Base-by-base conservation (phyloP, 2,113 vertebrate species). In the Helogale parvula region DNA sequence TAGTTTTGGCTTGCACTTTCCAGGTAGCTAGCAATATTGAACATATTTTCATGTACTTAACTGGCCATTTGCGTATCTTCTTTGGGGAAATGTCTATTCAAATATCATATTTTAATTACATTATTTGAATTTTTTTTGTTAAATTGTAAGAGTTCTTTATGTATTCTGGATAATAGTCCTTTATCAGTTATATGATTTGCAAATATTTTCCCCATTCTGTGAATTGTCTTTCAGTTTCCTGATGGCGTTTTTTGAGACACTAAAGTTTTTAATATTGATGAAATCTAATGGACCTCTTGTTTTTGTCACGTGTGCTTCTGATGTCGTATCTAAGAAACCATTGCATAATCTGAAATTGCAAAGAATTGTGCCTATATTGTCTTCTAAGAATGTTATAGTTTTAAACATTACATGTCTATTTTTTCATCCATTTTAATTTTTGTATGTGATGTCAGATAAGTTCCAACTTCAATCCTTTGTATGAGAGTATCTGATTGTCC, bases 381-480 rank as follows among this genome's bases (percentile, higher is more conserved):
- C 25, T 93, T 93, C 72, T 93, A 90, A 81, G 38, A 87, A 54
- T 50, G 33, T 63, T 65, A 86, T 47, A 77, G 14, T 71, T 69
- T 96, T 90, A 57, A 2, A 16, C 69, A 29, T 81, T 90, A 25
- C 23, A 77, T 65, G 12, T 82, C 87, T 4, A 7, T 69, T n/a
- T 90, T 90, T 83, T 77, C n/a, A 81, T 69, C 41, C 21, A 52
- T 71, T 86, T 96, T 54, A 60, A 68, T 41, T 88, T 97, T 87
- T 90, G 4, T 41, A 50, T 50, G 13, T 83, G 38, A 38, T 76
- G 2, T 66, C 27, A 90, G 17, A 12, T 71, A 72, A 41, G 38
- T 65, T 63, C 17, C 27, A 83, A 23, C 6, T 66, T 71, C 52
- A 25, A 0, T 90, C 21, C 79, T 95, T 90, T 38, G 4, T 66